phyloP scores from a whole-genome alignment of 1,140 invertebrate genomes.

The Macrosteles quadrilineatus region DNA sequence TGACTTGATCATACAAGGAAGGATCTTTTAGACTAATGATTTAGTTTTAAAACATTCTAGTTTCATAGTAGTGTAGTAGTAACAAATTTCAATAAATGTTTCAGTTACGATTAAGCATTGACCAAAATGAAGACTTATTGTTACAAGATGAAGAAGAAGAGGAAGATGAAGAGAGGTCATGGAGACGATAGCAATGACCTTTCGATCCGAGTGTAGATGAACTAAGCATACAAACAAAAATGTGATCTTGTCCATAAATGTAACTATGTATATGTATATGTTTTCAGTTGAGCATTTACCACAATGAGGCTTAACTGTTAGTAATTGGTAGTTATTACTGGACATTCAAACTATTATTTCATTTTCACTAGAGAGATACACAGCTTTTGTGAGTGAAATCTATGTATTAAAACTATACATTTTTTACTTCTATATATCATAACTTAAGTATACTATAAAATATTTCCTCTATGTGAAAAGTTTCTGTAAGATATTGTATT shows the following conservation, averaged over 20 bases:
- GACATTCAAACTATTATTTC: too few species aligned
- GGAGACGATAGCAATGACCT: slow-evolving; percentile 56
- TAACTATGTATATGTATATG: neutral
- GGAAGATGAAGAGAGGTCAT: slow-evolving; percentile 59
- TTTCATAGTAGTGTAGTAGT: neutral
- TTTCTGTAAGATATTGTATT: too few species aligned
- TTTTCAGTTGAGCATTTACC: neutral
- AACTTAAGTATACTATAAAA: too few species aligned
- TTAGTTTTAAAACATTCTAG: neutral
- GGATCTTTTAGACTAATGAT: neutral
- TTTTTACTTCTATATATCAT: too few species aligned
- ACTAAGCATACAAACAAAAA: too few species aligned
- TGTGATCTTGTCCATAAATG: neutral
- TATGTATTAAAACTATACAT: too few species aligned
- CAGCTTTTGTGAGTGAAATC: too few species aligned
- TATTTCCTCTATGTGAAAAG: too few species aligned
- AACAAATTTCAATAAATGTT: slow-evolving; percentile 13
- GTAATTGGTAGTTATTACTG: too few species aligned
- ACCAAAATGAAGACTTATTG: slow-evolving; percentile 44
- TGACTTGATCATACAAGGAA: neutral
- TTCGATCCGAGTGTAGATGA: neutral
- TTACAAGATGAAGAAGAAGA: slow-evolving; percentile 61
- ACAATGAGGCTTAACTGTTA: too few species aligned
- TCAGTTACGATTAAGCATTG: neutral
- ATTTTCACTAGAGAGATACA: too few species aligned